These are phyloP conservation scores for Monopterus albus DNA, from an alignment of 2,113 vertebrate species.

Conservation along the genomic window DNA sequence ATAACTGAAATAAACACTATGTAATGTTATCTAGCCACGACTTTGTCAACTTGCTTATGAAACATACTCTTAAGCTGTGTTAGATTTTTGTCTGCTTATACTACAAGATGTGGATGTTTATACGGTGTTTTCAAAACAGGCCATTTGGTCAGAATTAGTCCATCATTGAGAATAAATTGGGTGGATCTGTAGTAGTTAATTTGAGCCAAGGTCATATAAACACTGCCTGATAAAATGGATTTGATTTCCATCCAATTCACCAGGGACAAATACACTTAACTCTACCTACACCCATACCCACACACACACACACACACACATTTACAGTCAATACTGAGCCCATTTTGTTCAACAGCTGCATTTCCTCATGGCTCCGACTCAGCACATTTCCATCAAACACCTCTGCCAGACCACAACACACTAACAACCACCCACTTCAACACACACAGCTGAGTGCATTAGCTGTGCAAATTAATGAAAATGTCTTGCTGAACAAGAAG, in stretches of 20 bases:
- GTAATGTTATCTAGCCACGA: not conserved
- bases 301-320: conserved; percentile 3
- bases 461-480: conserved; percentile 69
- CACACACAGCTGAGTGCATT: conserved; percentile 59
- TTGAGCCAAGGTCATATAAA: conserved; percentile 50
- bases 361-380: conserved; percentile 68
- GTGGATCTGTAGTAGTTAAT: conserved; percentile 41
- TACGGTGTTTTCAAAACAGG: conserved; percentile 2
- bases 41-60: not conserved
- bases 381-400: conserved; percentile 72
- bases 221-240: conserved; percentile 41
- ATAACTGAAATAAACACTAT: not conserved
- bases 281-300: conserved; percentile 11
- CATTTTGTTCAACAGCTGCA: conserved; percentile 65
- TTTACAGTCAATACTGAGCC: conserved; percentile 38
- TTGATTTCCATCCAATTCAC: conserved; percentile 55
- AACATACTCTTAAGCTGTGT: rapidly evolving
- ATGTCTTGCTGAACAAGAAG: conserved; percentile 52
- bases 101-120: not conserved
- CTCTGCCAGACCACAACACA: conserved; percentile 72
- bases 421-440: conserved; percentile 45
- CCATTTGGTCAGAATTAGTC: conserved; percentile 32
- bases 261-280: conserved; percentile 37
- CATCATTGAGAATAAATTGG: conserved; percentile 34
- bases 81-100: conserved; percentile 5